A percentile compares a stretch with the other conserved stretches of the same genome.
These are phyloP conservation scores for Psix sp. DNA, from an alignment of 1,140 invertebrate genomes.

Conservation along the genomic window DNA sequence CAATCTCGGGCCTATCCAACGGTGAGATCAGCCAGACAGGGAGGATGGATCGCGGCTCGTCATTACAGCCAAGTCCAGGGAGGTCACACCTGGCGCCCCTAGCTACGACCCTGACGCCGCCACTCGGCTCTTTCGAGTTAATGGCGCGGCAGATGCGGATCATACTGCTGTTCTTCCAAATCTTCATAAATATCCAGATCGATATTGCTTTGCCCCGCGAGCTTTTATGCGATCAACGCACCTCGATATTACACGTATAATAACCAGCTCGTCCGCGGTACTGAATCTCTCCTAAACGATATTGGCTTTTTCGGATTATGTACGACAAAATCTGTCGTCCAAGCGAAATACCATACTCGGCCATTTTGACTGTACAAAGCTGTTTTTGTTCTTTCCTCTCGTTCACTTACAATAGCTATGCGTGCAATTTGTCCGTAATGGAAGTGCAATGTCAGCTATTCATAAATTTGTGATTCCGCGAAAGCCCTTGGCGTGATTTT, in stretches of 20 bases:
- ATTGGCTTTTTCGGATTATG: slow-evolving; percentile 14
- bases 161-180: slow-evolving; percentile 68
- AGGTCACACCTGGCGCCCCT: slow-evolving; percentile 73
- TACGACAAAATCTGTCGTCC: slow-evolving; percentile 16
- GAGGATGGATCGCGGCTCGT: slow-evolving; percentile 65
- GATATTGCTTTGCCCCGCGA: slow-evolving; percentile 55
- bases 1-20: slow-evolving; percentile 61
- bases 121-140: slow-evolving; percentile 54
- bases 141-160: slow-evolving; percentile 71
- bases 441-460: slow-evolving; percentile 7
- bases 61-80: slow-evolving; percentile 64
- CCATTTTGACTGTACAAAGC: neutral
- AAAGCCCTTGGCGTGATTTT: slow-evolving; percentile 5
- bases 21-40: slow-evolving; percentile 54
- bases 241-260: slow-evolving; percentile 38
- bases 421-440: neutral
- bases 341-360: neutral
- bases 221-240: slow-evolving; percentile 34
- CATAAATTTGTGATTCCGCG: slow-evolving; percentile 17
- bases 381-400: neutral
- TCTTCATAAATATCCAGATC: slow-evolving; percentile 72
- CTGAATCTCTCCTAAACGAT: slow-evolving; percentile 21
- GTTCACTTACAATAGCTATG: neutral
- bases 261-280: slow-evolving; percentile 14
- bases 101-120: slow-evolving; percentile 58